Percentiles rank a stretch among this genome's conserved stretches.
Evolutionary conservation across 2,113 vertebrate species (phyloP).

Genomic region (Choloepus hoffmanni): DNA sequence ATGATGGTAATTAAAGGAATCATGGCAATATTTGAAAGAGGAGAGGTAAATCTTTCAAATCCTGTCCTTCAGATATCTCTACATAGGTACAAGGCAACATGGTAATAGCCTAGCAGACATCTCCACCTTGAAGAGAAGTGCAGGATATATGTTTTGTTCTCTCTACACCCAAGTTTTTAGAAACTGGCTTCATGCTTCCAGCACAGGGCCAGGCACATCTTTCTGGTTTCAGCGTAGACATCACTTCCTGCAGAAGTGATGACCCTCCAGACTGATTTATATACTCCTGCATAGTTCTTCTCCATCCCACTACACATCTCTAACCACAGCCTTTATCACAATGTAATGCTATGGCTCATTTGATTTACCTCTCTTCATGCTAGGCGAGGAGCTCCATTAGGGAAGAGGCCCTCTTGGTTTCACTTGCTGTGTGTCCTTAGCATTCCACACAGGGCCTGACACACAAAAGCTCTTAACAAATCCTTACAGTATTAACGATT

Average conservation of each 20-base stretch:
- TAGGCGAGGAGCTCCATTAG: not conserved
- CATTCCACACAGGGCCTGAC: not conserved
- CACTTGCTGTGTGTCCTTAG: not conserved
- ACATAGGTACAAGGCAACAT: not conserved
- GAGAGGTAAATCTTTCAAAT: not conserved
- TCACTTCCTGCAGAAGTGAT: not conserved
- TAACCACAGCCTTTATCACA: not conserved
- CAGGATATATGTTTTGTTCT: not conserved
- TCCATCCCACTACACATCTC: rapidly evolving
- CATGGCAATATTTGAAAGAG: not conserved
- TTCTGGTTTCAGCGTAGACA: not conserved
- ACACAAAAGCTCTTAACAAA: not conserved
- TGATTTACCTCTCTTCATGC: not conserved
- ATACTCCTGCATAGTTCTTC: not conserved
- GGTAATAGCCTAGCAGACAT: not conserved
- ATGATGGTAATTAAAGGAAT: not conserved
- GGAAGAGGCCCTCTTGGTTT: not conserved
- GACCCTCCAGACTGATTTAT: not conserved
- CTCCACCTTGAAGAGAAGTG: not conserved
- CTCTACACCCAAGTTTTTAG: not conserved
- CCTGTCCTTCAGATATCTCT: not conserved
- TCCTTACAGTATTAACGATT: not conserved
- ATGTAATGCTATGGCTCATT: rapidly evolving
- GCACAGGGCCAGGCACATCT: not conserved
- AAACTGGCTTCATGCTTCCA: not conserved